Base-by-base conservation (phyloP, 2,888 invertebrate genomes). In the Hypena proboscidalis region DNA sequence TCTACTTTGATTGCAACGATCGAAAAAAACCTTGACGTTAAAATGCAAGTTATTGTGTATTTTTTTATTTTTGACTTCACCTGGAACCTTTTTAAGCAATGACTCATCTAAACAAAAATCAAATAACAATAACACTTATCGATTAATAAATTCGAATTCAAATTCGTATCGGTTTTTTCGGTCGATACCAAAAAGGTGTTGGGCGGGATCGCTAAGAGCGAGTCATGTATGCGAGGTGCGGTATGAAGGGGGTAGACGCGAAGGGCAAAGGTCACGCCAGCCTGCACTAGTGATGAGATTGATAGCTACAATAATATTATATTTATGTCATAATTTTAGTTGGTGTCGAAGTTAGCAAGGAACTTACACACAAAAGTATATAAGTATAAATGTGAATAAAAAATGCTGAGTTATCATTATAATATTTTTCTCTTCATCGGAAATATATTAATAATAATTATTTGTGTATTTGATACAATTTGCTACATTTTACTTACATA, bases 201-300 rank as follows among this genome's bases (percentile, higher is more conserved):
- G 85, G 88, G 88, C 86, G 88, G 78, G 74, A 78, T 77, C 70
- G 84, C 85, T 77, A 66, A 80, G 70, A 75, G 75, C 64, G 53
- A 66, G 57, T 53, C 67, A 64, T 63, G 79, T 72, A 72, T 67
- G 80, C 31, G 15, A 22, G n/a, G 27, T 45, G 53, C 49, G 3
- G 22, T 37, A 54, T 59, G 68, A 53, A 56, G 31, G 43, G 56
- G 42, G 42, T 64, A 54, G 72, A 77, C 70, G 72, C 70, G 73
- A 70, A 80, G 88, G 86, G 78, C 88, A 89, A 73, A 87, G 88
- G 87, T 88, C 88, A 88, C 80, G 80, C 79, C 70, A 79, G 78
- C 67, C 71, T 58, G 64, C 50, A 58, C 48, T 64, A 64, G 64
- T 67, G 64, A 57, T 57, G 64, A 43, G 64, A 64, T 63, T 56